Percentiles rank a stretch among this genome's conserved stretches.
phyloP scores from a whole-genome alignment of 2,888 invertebrate genomes.

The Dichetophora obliterata region DNA sequence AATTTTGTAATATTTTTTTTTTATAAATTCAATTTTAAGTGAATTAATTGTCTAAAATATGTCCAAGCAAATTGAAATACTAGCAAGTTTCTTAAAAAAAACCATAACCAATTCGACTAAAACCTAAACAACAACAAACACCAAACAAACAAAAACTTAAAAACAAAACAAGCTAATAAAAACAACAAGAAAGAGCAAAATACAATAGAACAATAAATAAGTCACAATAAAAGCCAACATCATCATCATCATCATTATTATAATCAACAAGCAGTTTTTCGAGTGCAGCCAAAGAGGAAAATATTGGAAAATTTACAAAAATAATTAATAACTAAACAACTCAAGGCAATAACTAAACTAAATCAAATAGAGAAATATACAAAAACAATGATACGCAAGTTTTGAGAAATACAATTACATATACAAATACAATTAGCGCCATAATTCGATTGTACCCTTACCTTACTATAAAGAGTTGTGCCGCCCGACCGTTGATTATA shows the following conservation, averaged over 20 bases:
- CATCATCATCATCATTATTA: slow-evolving; percentile 11
- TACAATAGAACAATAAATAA: not conserved
- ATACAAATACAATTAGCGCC: slow-evolving; percentile 37
- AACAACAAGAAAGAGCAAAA: not conserved
- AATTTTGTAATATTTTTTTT: no score
- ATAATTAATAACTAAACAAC: slow-evolving; percentile 33
- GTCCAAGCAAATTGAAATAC: not conserved
- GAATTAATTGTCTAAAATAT: not conserved
- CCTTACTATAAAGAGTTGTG: slow-evolving; percentile 89
- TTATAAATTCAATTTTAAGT: no score
- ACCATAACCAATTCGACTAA: slow-evolving; percentile 13
- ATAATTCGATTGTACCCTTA: slow-evolving; percentile 72
- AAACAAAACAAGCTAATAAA: not conserved
- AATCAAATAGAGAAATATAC: slow-evolving; percentile 1
- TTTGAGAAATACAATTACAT: not conserved
- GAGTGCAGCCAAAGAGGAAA: slow-evolving; percentile 30
- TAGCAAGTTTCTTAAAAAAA: not conserved
- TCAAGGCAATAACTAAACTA: slow-evolving; percentile 22
- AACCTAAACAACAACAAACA: slow-evolving; percentile 4
- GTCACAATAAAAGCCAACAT: not conserved
- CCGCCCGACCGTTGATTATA: slow-evolving; percentile 79
- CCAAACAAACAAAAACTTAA: not conserved
- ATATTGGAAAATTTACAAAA: slow-evolving; percentile 21
- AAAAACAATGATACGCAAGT: slow-evolving; percentile 6
- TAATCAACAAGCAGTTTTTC: slow-evolving; percentile 5